Conservation (phyloP, 2,797 vertebrate genomes). For the Leucoraja ocellata region DNA sequence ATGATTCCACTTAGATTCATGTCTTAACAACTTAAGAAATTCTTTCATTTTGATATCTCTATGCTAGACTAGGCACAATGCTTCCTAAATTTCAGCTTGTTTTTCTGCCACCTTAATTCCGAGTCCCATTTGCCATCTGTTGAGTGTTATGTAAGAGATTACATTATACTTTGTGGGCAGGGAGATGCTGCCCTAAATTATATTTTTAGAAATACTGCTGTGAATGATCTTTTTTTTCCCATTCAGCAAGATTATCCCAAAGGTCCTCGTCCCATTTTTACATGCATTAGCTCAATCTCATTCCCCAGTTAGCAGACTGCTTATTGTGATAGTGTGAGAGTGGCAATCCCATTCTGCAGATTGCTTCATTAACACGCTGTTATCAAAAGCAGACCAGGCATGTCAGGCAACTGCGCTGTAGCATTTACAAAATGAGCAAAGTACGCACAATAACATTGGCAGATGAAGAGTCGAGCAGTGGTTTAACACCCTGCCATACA, state of each 20-base stretch:
- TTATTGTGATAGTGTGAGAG: background rate
- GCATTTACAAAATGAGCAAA: conserved; percentile 15
- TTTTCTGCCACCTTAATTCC: background rate
- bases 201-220: background rate
- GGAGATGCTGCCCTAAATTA: background rate
- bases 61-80: background rate
- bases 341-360: background rate
- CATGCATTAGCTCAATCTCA: conserved; percentile 9
- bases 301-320: conserved; percentile 24
- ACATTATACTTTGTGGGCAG: background rate
- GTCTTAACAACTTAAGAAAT: background rate
- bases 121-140: background rate
- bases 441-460: background rate
- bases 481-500: background rate
- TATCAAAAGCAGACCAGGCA: background rate
- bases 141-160: background rate
- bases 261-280: background rate
- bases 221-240: background rate
- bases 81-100: background rate
- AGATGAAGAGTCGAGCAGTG: background rate
- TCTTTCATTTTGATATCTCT: background rate
- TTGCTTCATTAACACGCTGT: conserved; percentile 6
- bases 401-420: background rate
- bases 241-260: background rate
- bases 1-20: background rate